Evolutionary conservation across 2,888 invertebrate genomes (phyloP), one percentile per base, ranked within the genome.

Genomic region (Cantharis rustica): DNA sequence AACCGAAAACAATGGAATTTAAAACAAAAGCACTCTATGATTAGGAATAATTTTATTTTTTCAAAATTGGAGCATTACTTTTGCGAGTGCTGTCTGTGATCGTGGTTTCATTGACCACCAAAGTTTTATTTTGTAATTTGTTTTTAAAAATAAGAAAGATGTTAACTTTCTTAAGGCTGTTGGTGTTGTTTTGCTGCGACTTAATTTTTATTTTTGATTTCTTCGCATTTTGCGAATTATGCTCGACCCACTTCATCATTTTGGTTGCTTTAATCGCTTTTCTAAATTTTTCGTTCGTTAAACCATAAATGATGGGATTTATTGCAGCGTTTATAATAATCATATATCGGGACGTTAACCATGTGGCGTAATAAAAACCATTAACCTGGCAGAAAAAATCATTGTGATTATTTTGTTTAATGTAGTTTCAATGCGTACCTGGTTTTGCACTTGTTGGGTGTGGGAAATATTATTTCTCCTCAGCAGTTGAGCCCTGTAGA

Each of bases 231-330:
- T 23, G 17, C 47, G 63, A 23, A 61, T 64, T 17, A 10, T 64
- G 23, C 5, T 64, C 61, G 64, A 86, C 88, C 84, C 89, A 89
- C 17, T 90, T 88, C 2, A 90, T 84, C 0, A 91, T 87, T 2
- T 89, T 87, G 0, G 91, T 91, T 20, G 88, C 86, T 82, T 90
- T 90, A 87, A 95, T 93, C 13, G 94, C 94, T 71, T 91, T 90
- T 11, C 91, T 88, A 82, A 95, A 93, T 81, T 93, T 91, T 27
- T 92, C 91, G 83, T 94, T 95, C 10, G 92, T 94, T 74, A 93
- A 92, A 3, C 94, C 95, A 81, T 95, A 95, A 76, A 95, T 93
- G 0, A 95, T 86, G 0, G 95, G 95, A 85, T 95, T 95, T 70
- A 95, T 86, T 2, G 94, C 94, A 4, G 93, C 92, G 86, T 94